Evolutionary conservation across 2,888 invertebrate species (phyloP).

Genomic region (Sepiola atlantica): DNA sequence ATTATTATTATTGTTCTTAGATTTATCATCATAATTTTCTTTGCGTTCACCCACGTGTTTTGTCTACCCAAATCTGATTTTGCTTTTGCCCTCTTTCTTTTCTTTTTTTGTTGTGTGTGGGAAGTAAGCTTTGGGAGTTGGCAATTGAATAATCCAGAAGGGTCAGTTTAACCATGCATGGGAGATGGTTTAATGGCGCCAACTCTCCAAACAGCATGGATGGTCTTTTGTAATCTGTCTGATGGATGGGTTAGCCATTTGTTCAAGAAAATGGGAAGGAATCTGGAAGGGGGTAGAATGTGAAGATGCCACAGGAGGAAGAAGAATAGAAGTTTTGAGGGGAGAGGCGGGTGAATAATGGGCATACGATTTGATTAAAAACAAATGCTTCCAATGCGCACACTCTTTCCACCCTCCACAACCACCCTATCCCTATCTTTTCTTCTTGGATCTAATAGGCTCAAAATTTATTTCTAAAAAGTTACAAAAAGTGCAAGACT

Average conservation of each 20-base stretch:
- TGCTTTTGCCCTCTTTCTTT: background rate
- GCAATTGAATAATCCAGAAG: background rate
- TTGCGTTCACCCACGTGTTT: background rate
- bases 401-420: background rate
- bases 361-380: background rate
- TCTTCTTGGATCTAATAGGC: background rate
- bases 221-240: constrained; percentile 32
- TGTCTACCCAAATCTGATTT: background rate
- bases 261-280: constrained; percentile 7
- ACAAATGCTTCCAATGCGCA: background rate
- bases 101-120: background rate
- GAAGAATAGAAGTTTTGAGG: background rate
- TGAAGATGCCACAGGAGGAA: background rate
- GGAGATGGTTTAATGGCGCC: constrained; percentile 21
- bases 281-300: background rate
- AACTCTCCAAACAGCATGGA: background rate
- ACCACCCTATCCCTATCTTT: background rate
- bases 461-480: background rate
- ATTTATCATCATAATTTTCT: background rate
- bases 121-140: background rate
- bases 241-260: background rate
- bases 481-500: too few species aligned
- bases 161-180: background rate
- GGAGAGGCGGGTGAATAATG: background rate
- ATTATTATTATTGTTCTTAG: background rate